These are phyloP conservation scores for Diplosoma virens DNA, from an alignment of 23 tunicate genomes.

Conservation along the genomic window DNA sequence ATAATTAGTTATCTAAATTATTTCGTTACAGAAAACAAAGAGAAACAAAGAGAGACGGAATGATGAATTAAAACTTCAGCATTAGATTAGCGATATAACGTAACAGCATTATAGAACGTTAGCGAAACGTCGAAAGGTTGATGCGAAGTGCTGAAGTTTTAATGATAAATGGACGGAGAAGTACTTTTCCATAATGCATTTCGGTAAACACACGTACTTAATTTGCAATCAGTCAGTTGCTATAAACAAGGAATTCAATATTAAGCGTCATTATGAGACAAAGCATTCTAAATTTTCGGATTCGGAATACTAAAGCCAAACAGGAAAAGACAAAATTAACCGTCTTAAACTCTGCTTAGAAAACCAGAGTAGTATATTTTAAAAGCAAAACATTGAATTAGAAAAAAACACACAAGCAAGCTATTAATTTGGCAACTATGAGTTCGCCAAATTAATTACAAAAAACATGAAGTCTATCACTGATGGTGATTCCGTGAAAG, in stretches of 20 bases:
- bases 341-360: slow-evolving; percentile 33
- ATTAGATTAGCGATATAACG: too few relatives aligned
- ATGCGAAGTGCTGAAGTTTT: slow-evolving; percentile 32
- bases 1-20: too few relatives aligned
- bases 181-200: slow-evolving; percentile 10
- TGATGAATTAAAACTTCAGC: too few relatives aligned
- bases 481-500: slow-evolving; percentile 68
- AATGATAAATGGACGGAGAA: slow-evolving; percentile 37
- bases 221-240: slow-evolving; percentile 45
- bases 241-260: slow-evolving; percentile 55
- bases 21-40: too few relatives aligned
- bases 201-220: slow-evolving; percentile 28
- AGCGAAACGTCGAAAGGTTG: slow-evolving; percentile 39
- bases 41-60: too few relatives aligned
- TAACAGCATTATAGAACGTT: too few relatives aligned
- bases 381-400: slow-evolving; percentile 37
- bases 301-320: slow-evolving; percentile 28
- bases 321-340: slow-evolving; percentile 43
- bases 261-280: slow-evolving; percentile 60
- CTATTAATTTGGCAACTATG: too few relatives aligned
- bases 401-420: slow-evolving; percentile 64
- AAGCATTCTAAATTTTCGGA: slow-evolving; percentile 26
- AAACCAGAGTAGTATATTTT: slow-evolving; percentile 35
- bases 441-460: slow-evolving; percentile 63
- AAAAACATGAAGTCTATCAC: slow-evolving; percentile 57